These are phyloP conservation scores for Ochotona princeps DNA, from an alignment of 2,113 vertebrate species.

Conservation along the genomic window DNA sequence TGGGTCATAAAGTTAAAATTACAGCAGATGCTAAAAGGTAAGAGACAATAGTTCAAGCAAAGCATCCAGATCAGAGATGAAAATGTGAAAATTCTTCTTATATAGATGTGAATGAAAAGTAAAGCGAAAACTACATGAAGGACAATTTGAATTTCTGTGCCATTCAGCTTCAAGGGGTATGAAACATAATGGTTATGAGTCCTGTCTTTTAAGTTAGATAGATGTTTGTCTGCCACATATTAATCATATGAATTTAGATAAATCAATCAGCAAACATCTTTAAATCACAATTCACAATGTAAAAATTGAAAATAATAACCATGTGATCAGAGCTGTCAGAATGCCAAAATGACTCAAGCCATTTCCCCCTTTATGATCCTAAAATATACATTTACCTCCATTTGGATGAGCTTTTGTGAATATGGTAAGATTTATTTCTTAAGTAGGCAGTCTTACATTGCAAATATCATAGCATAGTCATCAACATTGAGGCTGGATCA, in stretches of 20 bases:
- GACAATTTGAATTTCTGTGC: slow-evolving; percentile 11
- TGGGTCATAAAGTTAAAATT: slow-evolving; percentile 59
- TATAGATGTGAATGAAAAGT: background rate
- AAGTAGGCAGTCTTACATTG: background rate
- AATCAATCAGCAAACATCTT: background rate
- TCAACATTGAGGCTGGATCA: background rate
- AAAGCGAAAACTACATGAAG: background rate
- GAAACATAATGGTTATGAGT: background rate
- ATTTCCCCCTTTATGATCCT: background rate
- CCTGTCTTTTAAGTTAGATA: background rate
- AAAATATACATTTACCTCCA: background rate
- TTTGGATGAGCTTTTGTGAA: background rate
- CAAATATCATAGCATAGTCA: background rate
- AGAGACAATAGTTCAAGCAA: background rate
- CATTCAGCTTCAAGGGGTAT: background rate
- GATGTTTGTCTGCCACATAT: background rate
- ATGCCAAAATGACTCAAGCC: background rate
- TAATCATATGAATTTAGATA: slow-evolving; percentile 1
- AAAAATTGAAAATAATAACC: slow-evolving; percentile 2
- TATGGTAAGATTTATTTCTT: background rate
- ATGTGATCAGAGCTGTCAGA: background rate
- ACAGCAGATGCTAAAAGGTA: slow-evolving; percentile 23
- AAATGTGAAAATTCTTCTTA: slow-evolving; percentile 35
- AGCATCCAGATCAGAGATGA: background rate
- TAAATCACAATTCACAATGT: background rate